Evolutionary conservation across 2,888 invertebrate species (phyloP).

Genomic region (Onthophagus sagittarius): DNA sequence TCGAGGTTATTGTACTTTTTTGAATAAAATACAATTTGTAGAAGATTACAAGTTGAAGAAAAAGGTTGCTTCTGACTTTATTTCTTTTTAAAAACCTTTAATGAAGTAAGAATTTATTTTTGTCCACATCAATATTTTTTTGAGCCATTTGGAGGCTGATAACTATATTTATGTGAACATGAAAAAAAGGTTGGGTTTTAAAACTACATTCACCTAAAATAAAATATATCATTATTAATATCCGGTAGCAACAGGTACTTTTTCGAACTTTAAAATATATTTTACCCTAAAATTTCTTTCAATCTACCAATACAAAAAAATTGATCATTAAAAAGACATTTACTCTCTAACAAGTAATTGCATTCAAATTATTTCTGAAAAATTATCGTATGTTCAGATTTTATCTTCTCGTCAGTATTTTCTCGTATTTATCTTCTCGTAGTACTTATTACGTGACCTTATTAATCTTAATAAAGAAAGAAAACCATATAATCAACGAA

Average conservation of each 20-base stretch:
- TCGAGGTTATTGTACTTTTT: background rate
- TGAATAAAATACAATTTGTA: background rate
- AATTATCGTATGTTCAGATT: no score
- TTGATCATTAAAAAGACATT: conserved; percentile 7
- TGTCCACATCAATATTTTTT: background rate
- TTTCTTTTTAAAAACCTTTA: background rate
- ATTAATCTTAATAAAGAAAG: no score
- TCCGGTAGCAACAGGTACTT: background rate
- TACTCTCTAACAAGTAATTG: background rate
- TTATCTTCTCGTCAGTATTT: no score
- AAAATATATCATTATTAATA: background rate
- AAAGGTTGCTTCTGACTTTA: no score
- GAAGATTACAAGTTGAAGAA: background rate
- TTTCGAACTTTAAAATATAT: background rate
- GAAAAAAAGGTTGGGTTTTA: background rate
- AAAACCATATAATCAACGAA: no score
- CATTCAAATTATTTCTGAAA: no score
- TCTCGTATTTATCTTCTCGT: no score
- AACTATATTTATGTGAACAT: background rate
- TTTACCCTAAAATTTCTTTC: background rate
- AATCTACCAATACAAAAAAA: background rate
- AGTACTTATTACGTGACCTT: no score
- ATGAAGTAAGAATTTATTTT: background rate
- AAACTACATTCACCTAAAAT: background rate
- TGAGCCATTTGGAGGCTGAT: no score